These are phyloP conservation scores for Euthynnus affinis DNA, from an alignment of 2,797 vertebrate genomes.

Conservation along the genomic window DNA sequence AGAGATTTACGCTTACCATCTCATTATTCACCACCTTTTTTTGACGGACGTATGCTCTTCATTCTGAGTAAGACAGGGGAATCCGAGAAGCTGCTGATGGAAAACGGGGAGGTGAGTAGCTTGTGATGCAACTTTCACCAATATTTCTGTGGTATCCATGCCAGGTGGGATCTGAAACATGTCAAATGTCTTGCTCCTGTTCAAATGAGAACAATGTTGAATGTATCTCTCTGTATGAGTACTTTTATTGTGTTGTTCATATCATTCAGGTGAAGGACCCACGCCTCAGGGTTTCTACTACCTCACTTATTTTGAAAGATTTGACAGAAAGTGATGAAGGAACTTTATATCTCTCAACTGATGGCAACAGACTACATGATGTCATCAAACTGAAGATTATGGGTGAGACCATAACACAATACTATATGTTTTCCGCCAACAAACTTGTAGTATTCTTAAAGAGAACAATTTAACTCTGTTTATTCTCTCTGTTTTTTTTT, in stretches of 20 bases:
- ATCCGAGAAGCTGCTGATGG: constrained; percentile 10
- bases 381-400: constrained; percentile 5
- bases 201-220: background rate
- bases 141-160: background rate
- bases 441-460: background rate
- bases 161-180: background rate
- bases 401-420: constrained; percentile 41
- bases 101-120: constrained; percentile 43
- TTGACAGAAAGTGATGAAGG: constrained; percentile 56
- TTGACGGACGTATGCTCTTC: constrained; percentile 29
- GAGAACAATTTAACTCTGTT: background rate
- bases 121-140: background rate
- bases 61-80: background rate
- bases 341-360: fast-evolving
- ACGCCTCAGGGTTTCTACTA: fast-evolving
- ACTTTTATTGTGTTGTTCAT: background rate
- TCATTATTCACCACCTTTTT: fast-evolving
- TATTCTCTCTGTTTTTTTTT: constrained; percentile 4
- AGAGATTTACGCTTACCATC: too few species aligned
- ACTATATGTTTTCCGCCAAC: constrained; percentile 6
- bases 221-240: background rate
- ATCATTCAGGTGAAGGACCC: constrained; percentile 44
- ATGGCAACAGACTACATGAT: fast-evolving
- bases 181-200: background rate
- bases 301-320: fast-evolving